phyloP scores from a whole-genome alignment of 2,113 vertebrate genomes.

The Podocnemis expansa region DNA sequence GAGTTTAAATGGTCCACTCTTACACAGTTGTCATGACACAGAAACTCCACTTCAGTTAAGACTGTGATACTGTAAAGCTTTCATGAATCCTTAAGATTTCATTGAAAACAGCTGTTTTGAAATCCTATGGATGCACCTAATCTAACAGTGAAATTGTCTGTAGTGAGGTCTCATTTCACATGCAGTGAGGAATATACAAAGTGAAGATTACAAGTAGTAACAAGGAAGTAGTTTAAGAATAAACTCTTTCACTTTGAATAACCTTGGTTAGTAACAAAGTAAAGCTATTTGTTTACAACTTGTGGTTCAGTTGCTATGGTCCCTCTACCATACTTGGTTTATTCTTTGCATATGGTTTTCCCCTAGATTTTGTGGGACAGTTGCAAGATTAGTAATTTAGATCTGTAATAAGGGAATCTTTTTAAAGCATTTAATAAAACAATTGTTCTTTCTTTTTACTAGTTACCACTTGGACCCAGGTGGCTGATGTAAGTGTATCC shows the following conservation, averaged over 20 bases:
- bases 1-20: not conserved
- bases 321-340: not conserved
- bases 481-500: constrained; percentile 68
- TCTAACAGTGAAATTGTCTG: not conserved
- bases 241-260: not conserved
- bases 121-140: not conserved
- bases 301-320: not conserved
- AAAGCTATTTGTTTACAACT: not conserved
- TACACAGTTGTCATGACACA: not conserved
- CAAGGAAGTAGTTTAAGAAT: not conserved
- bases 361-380: not conserved
- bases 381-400: not conserved
- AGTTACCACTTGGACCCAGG: constrained; percentile 75
- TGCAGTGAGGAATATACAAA: not conserved
- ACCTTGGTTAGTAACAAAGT: not conserved
- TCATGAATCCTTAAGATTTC: not conserved
- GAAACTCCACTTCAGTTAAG: too few relatives aligned
- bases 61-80: not conserved
- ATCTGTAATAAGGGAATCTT: not conserved
- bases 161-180: not conserved
- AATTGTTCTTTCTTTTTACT: not conserved
- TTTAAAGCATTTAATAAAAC: not conserved
- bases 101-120: not conserved
- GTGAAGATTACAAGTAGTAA: not conserved
- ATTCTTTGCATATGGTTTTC: not conserved